Evolutionary conservation across 2,888 invertebrate species (phyloP).

Genomic region (Himalopsyche tibetana): DNA sequence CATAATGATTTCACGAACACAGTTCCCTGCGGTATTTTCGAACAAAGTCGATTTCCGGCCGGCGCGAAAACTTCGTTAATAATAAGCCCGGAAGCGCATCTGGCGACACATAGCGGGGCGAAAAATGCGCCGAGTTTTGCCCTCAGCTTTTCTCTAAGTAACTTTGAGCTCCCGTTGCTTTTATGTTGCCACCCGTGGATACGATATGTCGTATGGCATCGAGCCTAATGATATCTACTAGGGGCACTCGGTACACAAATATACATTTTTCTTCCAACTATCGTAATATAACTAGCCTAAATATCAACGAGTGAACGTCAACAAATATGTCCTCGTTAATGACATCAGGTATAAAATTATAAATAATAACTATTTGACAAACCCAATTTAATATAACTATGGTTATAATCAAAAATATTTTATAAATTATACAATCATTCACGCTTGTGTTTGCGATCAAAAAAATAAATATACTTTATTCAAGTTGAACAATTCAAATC

Average conservation of each 20-base stretch:
- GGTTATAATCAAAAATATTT: too few relatives aligned
- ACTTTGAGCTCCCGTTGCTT: slow-evolving; percentile 2
- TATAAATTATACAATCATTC: too few relatives aligned
- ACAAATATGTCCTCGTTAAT: too few relatives aligned
- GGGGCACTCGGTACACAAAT: not conserved
- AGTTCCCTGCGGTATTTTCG: slow-evolving; percentile 14
- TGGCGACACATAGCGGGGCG: not conserved
- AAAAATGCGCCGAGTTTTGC: slow-evolving; percentile 3
- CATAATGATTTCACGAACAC: slow-evolving; percentile 23
- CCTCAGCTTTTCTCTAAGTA: slow-evolving; percentile 28
- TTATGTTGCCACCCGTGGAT: slow-evolving; percentile 24
- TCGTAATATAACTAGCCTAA: too few relatives aligned
- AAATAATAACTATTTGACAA: too few relatives aligned
- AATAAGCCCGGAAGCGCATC: slow-evolving; percentile 40
- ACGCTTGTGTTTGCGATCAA: too few relatives aligned
- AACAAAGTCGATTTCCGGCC: slow-evolving; percentile 38
- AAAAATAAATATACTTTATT: too few relatives aligned
- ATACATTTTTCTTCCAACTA: not conserved
- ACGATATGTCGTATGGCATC: not conserved
- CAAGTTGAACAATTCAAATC: too few relatives aligned
- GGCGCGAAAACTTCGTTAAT: slow-evolving; percentile 38
- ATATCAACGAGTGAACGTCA: too few relatives aligned
- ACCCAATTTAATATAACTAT: too few relatives aligned
- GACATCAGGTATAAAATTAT: too few relatives aligned
- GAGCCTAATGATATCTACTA: slow-evolving; percentile 1